phyloP scores from a whole-genome alignment of 1,140 invertebrate species.

The Drosophila saltans region DNA sequence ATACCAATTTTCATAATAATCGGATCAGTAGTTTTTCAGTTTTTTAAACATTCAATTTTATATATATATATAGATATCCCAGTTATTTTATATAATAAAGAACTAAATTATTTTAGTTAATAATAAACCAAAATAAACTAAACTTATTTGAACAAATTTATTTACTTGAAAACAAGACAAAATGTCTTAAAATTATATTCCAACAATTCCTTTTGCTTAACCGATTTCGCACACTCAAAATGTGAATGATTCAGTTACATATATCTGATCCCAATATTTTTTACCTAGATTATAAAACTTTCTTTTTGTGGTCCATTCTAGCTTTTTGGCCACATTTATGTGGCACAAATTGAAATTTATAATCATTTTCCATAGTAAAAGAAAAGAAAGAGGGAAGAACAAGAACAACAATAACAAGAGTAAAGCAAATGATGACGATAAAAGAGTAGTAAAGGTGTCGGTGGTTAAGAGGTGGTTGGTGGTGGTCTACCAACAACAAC shows the following conservation, averaged over 20 bases:
- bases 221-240: neutral
- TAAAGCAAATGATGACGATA: slow-evolving; percentile 32
- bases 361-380: slow-evolving; percentile 44
- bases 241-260: neutral
- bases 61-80: too few relatives aligned
- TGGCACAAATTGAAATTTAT: slow-evolving; percentile 68
- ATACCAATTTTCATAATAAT: too few relatives aligned
- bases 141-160: too few relatives aligned
- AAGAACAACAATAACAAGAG: neutral
- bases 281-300: neutral
- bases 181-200: too few relatives aligned
- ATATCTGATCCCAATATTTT: neutral
- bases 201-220: too few relatives aligned
- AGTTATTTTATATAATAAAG: too few relatives aligned
- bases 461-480: neutral
- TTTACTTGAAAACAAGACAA: too few relatives aligned
- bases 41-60: too few relatives aligned
- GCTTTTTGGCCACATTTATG: slow-evolving; percentile 26
- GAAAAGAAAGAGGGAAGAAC: neutral
- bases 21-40: too few relatives aligned
- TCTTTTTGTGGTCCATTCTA: slow-evolving; percentile 13
- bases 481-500: slow-evolving; percentile 53
- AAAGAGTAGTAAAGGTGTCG: slow-evolving; percentile 2
- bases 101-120: too few relatives aligned
- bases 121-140: too few relatives aligned